Evolutionary conservation across 2,797 vertebrate species (phyloP), one percentile per base, ranked within the genome.

Genomic region (Crenuchus spilurus): DNA sequence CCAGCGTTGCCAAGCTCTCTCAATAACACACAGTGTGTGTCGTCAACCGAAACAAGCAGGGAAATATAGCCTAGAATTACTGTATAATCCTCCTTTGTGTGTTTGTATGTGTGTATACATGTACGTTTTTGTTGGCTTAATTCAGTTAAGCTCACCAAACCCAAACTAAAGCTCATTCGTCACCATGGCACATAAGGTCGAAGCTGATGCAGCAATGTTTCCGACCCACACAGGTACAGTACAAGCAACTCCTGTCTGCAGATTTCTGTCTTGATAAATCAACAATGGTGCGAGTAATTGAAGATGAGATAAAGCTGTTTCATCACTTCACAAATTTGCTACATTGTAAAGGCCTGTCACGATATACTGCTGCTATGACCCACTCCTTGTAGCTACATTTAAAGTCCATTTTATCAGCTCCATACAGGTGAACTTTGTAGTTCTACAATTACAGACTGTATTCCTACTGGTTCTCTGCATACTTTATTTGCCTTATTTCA

Each of bases 41-140:
- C 62, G 35, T 67, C 14, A n/a, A 67, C 22, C 3, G 10, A 48
- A 46, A 52, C 46, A 5, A 16, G 18, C 55, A 37, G 18, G 11
- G 46, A 6, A 22, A 30, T 54, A 42, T 1, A 33, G 24, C 13
- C 41, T 20, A 28, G 11, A 6, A 31, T 75, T 66, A 64, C 82
- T 75, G 78, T 71, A 39, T 8, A 44, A 48, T 65, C 13, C 33
- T 39, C 48, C n/a, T 67, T 44, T 46, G 62, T 49, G 18, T 51
- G 64, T 35, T n/a, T 68, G 44, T 51, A 28, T 42, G 33, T 60
- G 54, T 58, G 26, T 44, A 16, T 57, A 9, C 42, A 14, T 18
- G 24, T 75, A 57, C 44, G 24, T 68, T 24, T 52, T n/a, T 60
- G 42, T 68, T 26, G 20, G 2, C 57, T 65, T 46, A 35, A 44